Evolutionary conservation across 2,113 vertebrate species (phyloP), one percentile per base, ranked within the genome.

Genomic region (Setophaga petechia): DNA sequence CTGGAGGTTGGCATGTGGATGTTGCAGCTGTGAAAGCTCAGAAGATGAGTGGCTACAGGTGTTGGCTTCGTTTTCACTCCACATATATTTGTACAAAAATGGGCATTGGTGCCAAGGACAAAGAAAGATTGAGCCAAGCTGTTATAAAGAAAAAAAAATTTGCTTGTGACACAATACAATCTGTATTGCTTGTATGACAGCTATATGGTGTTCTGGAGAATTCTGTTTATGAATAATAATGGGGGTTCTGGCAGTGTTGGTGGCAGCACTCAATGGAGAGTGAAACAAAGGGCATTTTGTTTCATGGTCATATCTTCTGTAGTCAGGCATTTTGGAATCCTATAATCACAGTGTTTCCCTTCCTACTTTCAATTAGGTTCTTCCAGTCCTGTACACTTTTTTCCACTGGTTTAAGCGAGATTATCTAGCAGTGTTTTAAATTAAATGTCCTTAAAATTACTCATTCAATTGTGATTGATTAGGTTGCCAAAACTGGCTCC

Each of bases 241-340:
- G 25, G 77, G 0, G 6, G 8, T 83, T 95, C 68, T 96, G 93
- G 84, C 90, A 95, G 21, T 44, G 43, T 22, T 84, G 75, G 89
- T 8, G 0, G 82, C 65, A 94, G 37, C 37, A 68, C 67, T 92
- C 84, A 67, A 21, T 71, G 52, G 39, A 92, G 59, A 95, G 62
- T 68, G 61, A 94, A 91, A 93, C 96, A 97, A 97, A 96, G 61
- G 77, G 22, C 47, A 80, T 96, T 97, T 94, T 94, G 55, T 95
- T 95, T 89, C 39, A 68, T 0, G 0, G 52, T 95, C 89, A 3
- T 96, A 96, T 96, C 95, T 97, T 95, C 69, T 55, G 54, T 89
- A 93, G 93, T 82, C 96, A 96, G 95, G 94, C 77, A 79, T 95
- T 94, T 94, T 94, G 73, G 84, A 97, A 84, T 87, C 66, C 57